Base-by-base conservation (phyloP, 2,888 invertebrate species). In the Leptogaster cylindrica region DNA sequence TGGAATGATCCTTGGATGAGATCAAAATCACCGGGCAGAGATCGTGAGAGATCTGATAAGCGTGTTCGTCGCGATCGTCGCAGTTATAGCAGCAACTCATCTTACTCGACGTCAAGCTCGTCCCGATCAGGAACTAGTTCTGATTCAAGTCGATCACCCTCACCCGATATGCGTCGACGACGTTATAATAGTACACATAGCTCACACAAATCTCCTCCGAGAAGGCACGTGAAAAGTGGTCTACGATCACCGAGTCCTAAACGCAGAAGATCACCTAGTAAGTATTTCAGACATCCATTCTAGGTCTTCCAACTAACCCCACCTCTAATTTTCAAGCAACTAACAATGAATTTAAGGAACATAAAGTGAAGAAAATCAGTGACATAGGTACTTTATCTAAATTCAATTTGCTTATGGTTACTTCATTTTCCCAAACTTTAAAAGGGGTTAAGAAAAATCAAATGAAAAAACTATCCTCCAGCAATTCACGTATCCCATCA, bases 1-100 rank as follows among this genome's bases (percentile, higher is more conserved):
- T 97, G 96, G 95, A 91, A 91, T 44, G 96, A 97, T 82, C 96
- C 96, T 0, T 97, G 96, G 96, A 93, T 93, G 89, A 82, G 89
- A 28, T 86, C 87, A 2, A 89, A 89, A 73, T 88, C 88, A 2
- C 88, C 88, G 0, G 78, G 81, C 78, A 33, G 55, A 14, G 75
- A 76, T 77, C 81, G 86, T 1, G 84, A 73, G 77, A 83, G 77
- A 63, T 78, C 79, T 10, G 67, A 67, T 3, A 52, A 70, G 46
- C 67, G 77, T 12, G 77, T 77, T 16, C 76, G 76, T 2, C 76
- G 75, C 1, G 79, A 78, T 2, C 75, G 75, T n/a, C 74, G 76
- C 7, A 80, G 81, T 50, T 80, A 81, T 55, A 81, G 81, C 70
- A 80, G 78, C 65, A 79, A 78, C 73, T 79, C 77, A 50, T 81